Evolutionary conservation across 2,888 invertebrate species (phyloP).

Genomic region (Drosophila macrospina): DNA sequence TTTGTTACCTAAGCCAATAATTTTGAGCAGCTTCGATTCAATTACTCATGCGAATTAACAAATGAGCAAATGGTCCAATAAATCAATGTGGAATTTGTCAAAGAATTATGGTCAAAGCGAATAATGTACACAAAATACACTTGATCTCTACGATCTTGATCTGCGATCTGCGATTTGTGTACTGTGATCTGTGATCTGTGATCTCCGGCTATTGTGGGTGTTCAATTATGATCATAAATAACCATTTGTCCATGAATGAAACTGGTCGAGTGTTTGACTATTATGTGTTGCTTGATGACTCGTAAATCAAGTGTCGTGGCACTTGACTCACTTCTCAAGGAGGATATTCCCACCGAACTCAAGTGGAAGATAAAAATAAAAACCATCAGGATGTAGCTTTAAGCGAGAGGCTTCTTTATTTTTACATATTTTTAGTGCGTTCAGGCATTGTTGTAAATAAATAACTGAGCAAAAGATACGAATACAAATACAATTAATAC

Average conservation of each 20-base stretch:
- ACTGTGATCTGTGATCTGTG: constrained; percentile 4
- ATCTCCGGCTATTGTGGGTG: constrained; percentile 40
- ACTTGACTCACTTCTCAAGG: constrained; percentile 45
- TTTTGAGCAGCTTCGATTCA: constrained; percentile 44
- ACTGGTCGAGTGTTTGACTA: constrained; percentile 27
- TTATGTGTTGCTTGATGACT: constrained; percentile 48
- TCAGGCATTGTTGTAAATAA: constrained; percentile 39
- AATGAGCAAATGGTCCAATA: constrained; percentile 52
- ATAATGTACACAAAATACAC: constrained; percentile 36
- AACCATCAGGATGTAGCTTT: constrained; percentile 44
- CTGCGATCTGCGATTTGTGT: background rate
- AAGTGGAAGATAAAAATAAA: constrained; percentile 25
- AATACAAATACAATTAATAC: constrained; percentile 25
- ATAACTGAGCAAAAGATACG: constrained; percentile 19
- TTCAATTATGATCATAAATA: constrained; percentile 29
- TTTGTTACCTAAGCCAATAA: constrained; percentile 21
- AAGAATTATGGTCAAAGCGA: constrained; percentile 42
- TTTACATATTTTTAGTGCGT: constrained; percentile 21
- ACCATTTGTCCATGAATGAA: constrained; percentile 47
- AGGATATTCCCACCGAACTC: constrained; percentile 51
- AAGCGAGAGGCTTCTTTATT: constrained; percentile 10
- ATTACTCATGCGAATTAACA: constrained; percentile 64
- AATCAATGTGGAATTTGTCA: constrained; percentile 59
- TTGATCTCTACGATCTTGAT: constrained; percentile 13
- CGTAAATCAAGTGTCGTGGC: constrained; percentile 45